A percentile compares a stretch with the other conserved stretches of the same genome.
Evolutionary conservation across 2,797 vertebrate genomes (phyloP).

Genomic region (Rhadinocentrus ornatus): DNA sequence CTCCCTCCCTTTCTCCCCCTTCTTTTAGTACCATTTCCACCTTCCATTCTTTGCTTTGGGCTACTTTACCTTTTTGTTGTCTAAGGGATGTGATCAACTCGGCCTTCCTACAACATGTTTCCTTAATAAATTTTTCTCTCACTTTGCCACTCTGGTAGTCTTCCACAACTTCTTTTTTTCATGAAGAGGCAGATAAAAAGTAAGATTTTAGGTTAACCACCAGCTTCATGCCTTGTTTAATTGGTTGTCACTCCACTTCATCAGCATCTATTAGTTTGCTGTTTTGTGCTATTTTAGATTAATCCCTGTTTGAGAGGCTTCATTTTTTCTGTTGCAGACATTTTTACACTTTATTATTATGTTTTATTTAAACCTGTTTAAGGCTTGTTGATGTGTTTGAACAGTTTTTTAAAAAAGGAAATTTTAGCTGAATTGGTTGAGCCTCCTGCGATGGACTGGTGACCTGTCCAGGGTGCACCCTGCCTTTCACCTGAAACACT

Average conservation of each 20-base stretch:
- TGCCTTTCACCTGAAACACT: too few species aligned
- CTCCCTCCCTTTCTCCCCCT: slow-evolving; percentile 37
- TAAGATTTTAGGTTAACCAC: slow-evolving; percentile 74
- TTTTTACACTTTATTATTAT: not conserved
- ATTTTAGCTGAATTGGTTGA: too few species aligned
- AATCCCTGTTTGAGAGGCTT: slow-evolving; percentile 16
- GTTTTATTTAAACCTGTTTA: too few species aligned
- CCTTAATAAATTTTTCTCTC: not conserved
- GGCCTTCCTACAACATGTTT: slow-evolving; percentile 4
- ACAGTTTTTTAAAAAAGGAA: too few species aligned
- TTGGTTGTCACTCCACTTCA: slow-evolving; percentile 52
- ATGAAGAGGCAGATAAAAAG: slow-evolving; percentile 66
- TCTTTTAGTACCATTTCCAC: slow-evolving; percentile 61
- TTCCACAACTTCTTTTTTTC: slow-evolving; percentile 55
- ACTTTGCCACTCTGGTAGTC: slow-evolving; percentile 5
- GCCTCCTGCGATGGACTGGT: too few species aligned
- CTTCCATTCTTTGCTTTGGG: slow-evolving; percentile 44
- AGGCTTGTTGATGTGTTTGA: too few species aligned
- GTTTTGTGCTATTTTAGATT: slow-evolving; percentile 25
- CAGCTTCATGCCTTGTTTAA: slow-evolving; percentile 64
- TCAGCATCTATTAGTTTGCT: slow-evolving; percentile 48
- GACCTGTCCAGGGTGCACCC: too few species aligned
- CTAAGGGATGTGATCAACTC: slow-evolving; percentile 45
- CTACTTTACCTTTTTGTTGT: slow-evolving; percentile 48
- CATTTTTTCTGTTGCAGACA: not conserved